A percentile compares a stretch with the other conserved stretches of the same genome.
Evolutionary conservation across 2,797 vertebrate species (phyloP).

Genomic region (Amniataba percoides): DNA sequence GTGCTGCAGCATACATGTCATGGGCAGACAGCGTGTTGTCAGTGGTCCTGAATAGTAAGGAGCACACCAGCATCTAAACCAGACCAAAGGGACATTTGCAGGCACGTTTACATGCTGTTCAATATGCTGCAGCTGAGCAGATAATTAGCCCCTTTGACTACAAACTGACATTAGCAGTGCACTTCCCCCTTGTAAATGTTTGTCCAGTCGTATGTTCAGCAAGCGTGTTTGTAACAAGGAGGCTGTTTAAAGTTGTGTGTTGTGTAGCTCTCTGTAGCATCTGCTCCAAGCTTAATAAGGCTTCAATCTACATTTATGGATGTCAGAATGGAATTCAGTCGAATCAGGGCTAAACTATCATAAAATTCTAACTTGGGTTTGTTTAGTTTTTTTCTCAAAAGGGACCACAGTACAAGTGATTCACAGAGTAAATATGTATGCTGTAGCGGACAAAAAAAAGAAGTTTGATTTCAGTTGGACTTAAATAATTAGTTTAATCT

Average conservation of each 20-base stretch:
- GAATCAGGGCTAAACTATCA: not conserved
- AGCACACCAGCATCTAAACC: not conserved
- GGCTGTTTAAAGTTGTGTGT: too few relatives aligned
- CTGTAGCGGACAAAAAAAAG: not conserved
- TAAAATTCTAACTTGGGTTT: not conserved
- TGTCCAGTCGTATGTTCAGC: not conserved
- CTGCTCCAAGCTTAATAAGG: not conserved
- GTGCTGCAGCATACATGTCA: not conserved
- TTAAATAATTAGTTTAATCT: slow-evolving; percentile 25
- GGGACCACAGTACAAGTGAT: not conserved
- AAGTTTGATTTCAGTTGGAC: not conserved
- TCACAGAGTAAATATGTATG: not conserved
- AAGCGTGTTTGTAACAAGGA: not conserved
- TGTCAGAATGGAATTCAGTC: not conserved
- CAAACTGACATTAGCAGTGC: not conserved
- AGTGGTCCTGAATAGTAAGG: not conserved
- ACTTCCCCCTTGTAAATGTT: not conserved
- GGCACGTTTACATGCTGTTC: not conserved
- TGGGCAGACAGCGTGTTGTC: not conserved
- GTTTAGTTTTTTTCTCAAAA: not conserved
- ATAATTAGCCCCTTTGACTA: not conserved
- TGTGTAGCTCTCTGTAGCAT: not conserved
- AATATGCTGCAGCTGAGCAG: not conserved
- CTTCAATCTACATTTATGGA: too few relatives aligned
- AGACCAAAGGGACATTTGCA: not conserved